These are phyloP conservation scores for Rousettus madagascariensis DNA, from an alignment of 2,797 vertebrate genomes.

Conservation along the genomic window DNA sequence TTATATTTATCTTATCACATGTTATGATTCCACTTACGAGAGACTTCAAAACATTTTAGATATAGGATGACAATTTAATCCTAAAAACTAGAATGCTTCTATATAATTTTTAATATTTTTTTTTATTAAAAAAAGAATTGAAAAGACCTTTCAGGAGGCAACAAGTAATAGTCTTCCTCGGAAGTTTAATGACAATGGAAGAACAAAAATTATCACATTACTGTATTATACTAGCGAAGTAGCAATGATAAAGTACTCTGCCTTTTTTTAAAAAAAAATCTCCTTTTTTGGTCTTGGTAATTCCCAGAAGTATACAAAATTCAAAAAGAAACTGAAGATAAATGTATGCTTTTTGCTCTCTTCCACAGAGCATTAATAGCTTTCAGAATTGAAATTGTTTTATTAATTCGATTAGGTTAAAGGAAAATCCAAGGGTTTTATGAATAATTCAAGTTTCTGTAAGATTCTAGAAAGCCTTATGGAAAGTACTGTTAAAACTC, in stretches of 20 bases:
- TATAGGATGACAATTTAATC: not conserved
- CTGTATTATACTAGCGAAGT: not conserved
- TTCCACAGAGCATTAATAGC: constrained; percentile 78
- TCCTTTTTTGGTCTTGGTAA: constrained; percentile 45
- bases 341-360: constrained; percentile 69
- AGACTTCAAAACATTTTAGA: not conserved
- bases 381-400: constrained; percentile 82
- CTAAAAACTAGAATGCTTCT: constrained; percentile 13
- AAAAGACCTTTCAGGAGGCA: not conserved
- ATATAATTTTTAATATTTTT: not conserved
- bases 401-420: constrained; percentile 85
- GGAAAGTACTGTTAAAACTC: constrained; percentile 88
- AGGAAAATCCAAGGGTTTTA: constrained; percentile 81
- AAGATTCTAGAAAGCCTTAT: constrained; percentile 88
- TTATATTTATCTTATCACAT: constrained; percentile 43
- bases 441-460: constrained; percentile 91
- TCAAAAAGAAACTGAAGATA: constrained; percentile 54
- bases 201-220: not conserved
- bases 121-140: not conserved
- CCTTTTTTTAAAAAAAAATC: not conserved
- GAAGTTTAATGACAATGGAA: not conserved
- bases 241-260: not conserved
- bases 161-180: not conserved
- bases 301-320: constrained; percentile 53
- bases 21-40: constrained; percentile 20